A percentile compares a stretch with the other conserved stretches of the same genome.
Conservation (phyloP, 1,140 invertebrate species). For the Solen grandis region DNA sequence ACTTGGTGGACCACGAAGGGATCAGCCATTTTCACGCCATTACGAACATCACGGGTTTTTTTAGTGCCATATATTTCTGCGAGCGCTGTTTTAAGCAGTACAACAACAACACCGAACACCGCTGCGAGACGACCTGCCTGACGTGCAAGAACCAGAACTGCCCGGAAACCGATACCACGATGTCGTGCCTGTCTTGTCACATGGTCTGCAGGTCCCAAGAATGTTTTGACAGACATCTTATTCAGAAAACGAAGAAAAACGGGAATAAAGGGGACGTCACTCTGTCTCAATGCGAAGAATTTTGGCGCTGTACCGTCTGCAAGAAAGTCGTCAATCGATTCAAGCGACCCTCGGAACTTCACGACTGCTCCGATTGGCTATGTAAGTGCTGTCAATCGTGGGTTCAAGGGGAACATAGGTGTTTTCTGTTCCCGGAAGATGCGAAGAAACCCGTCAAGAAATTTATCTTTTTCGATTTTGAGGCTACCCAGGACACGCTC, state of each 20-base stretch:
- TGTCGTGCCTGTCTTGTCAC: neutral
- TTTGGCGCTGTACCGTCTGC: too few species aligned
- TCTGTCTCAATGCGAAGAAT: too few species aligned
- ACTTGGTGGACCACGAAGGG: conserved; percentile 20
- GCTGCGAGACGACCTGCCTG: conserved; percentile 15
- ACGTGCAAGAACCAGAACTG: conserved; percentile 7
- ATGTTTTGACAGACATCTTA: conserved; percentile 2
- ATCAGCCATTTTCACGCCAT: conserved; percentile 29
- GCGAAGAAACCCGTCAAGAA: too few species aligned
- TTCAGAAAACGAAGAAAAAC: too few species aligned
- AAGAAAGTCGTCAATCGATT: too few species aligned
- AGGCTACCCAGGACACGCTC: conserved; percentile 10
- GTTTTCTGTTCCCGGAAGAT: too few species aligned
- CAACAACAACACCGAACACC: conserved; percentile 1
- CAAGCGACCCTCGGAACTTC: too few species aligned
- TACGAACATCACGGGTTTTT: conserved; percentile 28
- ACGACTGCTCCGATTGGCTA: too few species aligned
- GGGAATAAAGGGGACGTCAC: too few species aligned
- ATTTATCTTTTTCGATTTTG: conserved; percentile 35
- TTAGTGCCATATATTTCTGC: conserved; percentile 19
- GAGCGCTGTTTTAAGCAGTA: conserved; percentile 20
- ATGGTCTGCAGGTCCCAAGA: conserved; percentile 2
- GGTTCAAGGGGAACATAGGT: too few species aligned
- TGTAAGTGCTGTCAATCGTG: too few species aligned
- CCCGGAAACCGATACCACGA: neutral